Conservation (phyloP, 2,797 vertebrate species). For the Channallabes apus region DNA sequence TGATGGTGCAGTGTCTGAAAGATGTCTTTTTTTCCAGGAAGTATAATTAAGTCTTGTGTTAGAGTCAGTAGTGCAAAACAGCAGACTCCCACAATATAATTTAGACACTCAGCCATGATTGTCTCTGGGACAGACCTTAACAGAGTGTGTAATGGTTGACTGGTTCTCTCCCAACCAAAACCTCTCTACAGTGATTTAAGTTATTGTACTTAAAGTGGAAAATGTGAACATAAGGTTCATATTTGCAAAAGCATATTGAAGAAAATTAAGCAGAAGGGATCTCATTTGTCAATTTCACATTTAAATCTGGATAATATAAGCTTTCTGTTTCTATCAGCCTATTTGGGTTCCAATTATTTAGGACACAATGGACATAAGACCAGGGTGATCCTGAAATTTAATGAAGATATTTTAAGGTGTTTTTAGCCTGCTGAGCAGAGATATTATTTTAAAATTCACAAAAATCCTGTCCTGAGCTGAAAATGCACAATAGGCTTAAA, state of each 20-base stretch:
- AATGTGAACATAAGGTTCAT: background rate
- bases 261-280: slow-evolving; percentile 8
- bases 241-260: background rate
- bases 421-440: background rate
- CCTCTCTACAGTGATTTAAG: background rate
- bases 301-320: background rate
- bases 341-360: background rate
- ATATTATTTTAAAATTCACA: background rate
- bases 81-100: slow-evolving; percentile 6
- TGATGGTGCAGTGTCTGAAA: background rate
- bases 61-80: slow-evolving; percentile 30
- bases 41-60: slow-evolving; percentile 28
- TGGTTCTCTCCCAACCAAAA: slow-evolving; percentile 16
- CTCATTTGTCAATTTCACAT: slow-evolving; percentile 1
- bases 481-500: background rate
- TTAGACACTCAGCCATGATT: slow-evolving; percentile 33
- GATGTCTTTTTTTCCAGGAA: background rate
- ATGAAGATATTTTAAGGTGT: background rate
- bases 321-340: background rate
- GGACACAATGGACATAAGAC: background rate
- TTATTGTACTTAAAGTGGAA: background rate
- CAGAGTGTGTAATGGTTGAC: slow-evolving; percentile 36
- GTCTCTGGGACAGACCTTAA: slow-evolving; percentile 35
- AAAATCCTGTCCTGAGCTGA: background rate
- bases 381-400: background rate